phyloP scores from a whole-genome alignment of 64 coral and sea anemone species.

The Montipora sp. region DNA sequence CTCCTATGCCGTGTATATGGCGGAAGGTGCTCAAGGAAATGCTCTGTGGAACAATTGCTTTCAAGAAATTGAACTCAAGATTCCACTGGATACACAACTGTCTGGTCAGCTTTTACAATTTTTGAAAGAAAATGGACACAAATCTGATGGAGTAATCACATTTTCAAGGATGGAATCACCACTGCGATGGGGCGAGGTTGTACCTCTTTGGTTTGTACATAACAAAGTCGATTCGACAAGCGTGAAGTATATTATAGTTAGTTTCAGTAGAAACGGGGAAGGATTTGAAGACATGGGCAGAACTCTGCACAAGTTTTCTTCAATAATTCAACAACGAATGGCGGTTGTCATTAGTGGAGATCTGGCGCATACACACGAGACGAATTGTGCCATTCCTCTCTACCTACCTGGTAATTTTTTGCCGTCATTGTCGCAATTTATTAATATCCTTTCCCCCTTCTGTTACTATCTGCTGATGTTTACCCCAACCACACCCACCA shows the following conservation, averaged over 20 bases:
- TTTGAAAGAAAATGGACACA: conserved; percentile 45
- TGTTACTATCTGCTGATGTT: too few species aligned
- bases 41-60: conserved; percentile 88
- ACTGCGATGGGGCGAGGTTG: conserved; percentile 83
- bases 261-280: neutral
- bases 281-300: conserved; percentile 42
- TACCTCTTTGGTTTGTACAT: conserved; percentile 83
- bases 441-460: too few species aligned
- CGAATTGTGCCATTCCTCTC: conserved; percentile 55
- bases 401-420: conserved; percentile 71
- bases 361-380: conserved; percentile 63
- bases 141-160: conserved; percentile 59
- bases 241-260: conserved; percentile 72
- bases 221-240: conserved; percentile 52
- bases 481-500: too few species aligned
- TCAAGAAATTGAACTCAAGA: conserved; percentile 59
- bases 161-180: conserved; percentile 66
- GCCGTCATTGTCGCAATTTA: neutral
- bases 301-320: conserved; percentile 53
- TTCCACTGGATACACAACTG: conserved; percentile 50
- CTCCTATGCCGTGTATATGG: conserved; percentile 57
- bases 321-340: conserved; percentile 56
- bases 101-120: conserved; percentile 42
- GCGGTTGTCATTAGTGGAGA: conserved; percentile 83
- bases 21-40: conserved; percentile 50